Percentiles rank a stretch among this genome's conserved stretches.
Evolutionary conservation across 2,113 vertebrate species (phyloP).

Genomic region (Cyprinodon variegatus): DNA sequence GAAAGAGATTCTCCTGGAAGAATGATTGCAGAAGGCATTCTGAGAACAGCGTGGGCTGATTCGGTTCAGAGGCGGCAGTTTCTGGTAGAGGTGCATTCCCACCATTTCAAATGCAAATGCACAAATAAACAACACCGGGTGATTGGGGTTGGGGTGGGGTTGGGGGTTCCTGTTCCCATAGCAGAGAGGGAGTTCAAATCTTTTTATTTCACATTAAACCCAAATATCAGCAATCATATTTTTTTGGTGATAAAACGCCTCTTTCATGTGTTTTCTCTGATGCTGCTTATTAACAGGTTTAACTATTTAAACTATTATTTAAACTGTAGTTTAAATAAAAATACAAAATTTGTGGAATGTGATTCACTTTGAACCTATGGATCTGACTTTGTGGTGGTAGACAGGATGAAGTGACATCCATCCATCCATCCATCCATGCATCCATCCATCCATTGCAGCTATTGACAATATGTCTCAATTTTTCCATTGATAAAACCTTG

Average conservation of each 20-base stretch:
- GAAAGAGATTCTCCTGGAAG: slow-evolving; percentile 16
- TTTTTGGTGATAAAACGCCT: slow-evolving; percentile 1
- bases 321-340: too few species aligned
- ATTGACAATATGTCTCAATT: not conserved
- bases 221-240: slow-evolving; percentile 23
- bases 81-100: slow-evolving; percentile 55
- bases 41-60: slow-evolving; percentile 60
- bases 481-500: not conserved
- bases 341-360: not conserved
- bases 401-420: not conserved
- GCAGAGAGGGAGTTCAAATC: slow-evolving; percentile 74
- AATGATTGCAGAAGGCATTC: slow-evolving; percentile 15
- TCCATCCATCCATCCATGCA: slow-evolving; percentile 2
- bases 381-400: not conserved
- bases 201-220: slow-evolving; percentile 28
- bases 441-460: not conserved
- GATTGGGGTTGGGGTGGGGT: not conserved
- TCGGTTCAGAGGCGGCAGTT: slow-evolving; percentile 56
- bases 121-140: slow-evolving; percentile 56
- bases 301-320: not conserved
- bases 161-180: slow-evolving; percentile 27
- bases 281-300: not conserved
- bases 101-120: slow-evolving; percentile 68
- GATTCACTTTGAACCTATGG: not conserved
- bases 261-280: not conserved